phyloP scores from a whole-genome alignment of 2,888 invertebrate genomes.

The Anoplius nigerrimus region DNA sequence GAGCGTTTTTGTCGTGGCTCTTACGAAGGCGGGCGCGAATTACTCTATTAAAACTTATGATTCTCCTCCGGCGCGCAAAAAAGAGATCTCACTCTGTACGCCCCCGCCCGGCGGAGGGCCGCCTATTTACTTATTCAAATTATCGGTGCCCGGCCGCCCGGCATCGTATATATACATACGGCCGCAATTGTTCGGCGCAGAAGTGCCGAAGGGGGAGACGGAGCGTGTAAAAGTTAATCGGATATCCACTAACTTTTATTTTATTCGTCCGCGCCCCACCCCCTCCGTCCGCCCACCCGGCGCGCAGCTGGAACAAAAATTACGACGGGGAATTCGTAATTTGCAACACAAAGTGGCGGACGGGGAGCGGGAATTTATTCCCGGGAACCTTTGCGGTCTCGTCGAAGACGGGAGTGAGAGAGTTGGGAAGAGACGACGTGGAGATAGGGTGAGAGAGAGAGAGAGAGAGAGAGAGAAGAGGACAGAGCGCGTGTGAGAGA shows the following conservation, averaged over 20 bases:
- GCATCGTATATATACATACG: constrained; percentile 1
- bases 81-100: neutral
- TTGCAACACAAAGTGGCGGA: constrained; percentile 10
- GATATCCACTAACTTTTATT: neutral
- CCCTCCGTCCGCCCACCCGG: neutral
- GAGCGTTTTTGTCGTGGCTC: constrained; percentile 4
- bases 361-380: constrained; percentile 10
- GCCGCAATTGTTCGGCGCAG: neutral
- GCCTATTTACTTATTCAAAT: neutral
- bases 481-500: neutral
- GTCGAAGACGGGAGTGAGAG: neutral
- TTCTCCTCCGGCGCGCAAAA: neutral
- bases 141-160: neutral
- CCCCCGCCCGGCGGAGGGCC: neutral
- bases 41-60: constrained; percentile 1
- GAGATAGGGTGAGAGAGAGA: too few species aligned
- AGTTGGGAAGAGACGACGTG: neutral
- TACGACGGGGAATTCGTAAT: constrained; percentile 10
- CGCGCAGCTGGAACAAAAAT: constrained; percentile 9
- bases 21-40: neutral
- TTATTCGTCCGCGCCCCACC: neutral
- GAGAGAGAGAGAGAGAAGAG: too few species aligned
- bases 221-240: constrained; percentile 6
- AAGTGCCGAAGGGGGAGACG: neutral
- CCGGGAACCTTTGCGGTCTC: neutral